phyloP scores from a whole-genome alignment of 2,797 vertebrate genomes.

The Coendou prehensilis region DNA sequence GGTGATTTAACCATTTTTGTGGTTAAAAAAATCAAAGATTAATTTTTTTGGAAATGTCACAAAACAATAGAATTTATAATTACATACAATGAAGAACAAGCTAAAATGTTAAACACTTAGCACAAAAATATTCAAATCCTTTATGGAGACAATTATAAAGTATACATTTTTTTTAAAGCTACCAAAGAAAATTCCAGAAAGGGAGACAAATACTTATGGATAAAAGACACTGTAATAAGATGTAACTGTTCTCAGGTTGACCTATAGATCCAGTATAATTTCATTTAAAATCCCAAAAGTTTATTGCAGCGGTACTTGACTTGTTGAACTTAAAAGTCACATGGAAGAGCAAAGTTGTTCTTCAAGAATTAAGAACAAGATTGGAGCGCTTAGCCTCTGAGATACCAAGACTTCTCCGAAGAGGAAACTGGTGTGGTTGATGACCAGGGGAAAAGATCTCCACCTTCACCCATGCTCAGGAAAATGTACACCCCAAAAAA shows the following conservation, averaged over 20 bases:
- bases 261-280: neutral
- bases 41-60: conserved; percentile 11
- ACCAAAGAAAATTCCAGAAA: conserved; percentile 5
- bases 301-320: neutral
- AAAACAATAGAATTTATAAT: conserved; percentile 21
- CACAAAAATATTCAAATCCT: neutral
- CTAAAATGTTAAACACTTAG: neutral
- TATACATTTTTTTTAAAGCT: neutral
- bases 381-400: neutral
- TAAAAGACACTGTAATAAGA: neutral
- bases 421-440: neutral
- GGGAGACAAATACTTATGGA: neutral
- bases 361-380: neutral
- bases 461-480: neutral
- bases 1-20: neutral
- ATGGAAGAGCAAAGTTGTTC: neutral
- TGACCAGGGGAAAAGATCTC: neutral
- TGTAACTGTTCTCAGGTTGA: neutral
- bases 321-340: conserved; percentile 8
- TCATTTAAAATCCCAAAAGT: neutral
- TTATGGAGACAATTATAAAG: neutral
- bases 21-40: neutral
- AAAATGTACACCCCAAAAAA: neutral
- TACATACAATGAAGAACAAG: neutral
- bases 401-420: neutral